Evolutionary conservation across 2,113 vertebrate species (phyloP).

Genomic region (Perca flavescens): DNA sequence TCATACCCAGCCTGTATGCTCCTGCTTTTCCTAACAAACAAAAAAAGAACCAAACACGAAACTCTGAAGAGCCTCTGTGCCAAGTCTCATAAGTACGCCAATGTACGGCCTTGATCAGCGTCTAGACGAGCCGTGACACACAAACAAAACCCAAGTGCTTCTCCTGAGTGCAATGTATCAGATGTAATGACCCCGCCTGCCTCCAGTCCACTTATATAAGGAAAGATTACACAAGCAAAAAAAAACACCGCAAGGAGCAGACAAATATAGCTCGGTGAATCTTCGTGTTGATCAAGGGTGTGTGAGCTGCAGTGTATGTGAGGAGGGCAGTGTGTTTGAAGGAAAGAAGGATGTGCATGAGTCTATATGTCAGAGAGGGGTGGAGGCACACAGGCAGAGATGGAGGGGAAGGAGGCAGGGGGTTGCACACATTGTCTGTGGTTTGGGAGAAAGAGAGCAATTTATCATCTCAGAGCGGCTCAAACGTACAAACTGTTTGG

Average conservation of each 20-base stretch:
- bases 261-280: slow-evolving; percentile 69
- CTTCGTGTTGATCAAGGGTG: slow-evolving; percentile 66
- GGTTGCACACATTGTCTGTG: slow-evolving; percentile 21
- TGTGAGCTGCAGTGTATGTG: slow-evolving; percentile 58
- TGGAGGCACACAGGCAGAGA: slow-evolving; percentile 45
- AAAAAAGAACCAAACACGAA: neutral
- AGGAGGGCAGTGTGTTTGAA: slow-evolving; percentile 56
- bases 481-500: slow-evolving; percentile 57
- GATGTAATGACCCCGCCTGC: slow-evolving; percentile 67
- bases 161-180: slow-evolving; percentile 45
- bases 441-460: slow-evolving; percentile 36
- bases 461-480: slow-evolving; percentile 60
- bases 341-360: slow-evolving; percentile 56
- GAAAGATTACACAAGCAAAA: slow-evolving; percentile 74
- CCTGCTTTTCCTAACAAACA: slow-evolving; percentile 3
- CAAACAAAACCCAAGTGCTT: slow-evolving; percentile 43
- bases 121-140: slow-evolving; percentile 71
- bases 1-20: neutral
- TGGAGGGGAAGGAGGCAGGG: slow-evolving; percentile 39
- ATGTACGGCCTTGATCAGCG: slow-evolving; percentile 65
- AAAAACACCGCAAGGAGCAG: slow-evolving; percentile 46
- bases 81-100: slow-evolving; percentile 51
- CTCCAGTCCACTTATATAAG: slow-evolving; percentile 77
- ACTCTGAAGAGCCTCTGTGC: slow-evolving; percentile 40
- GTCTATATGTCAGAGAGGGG: slow-evolving; percentile 58